phyloP scores from a whole-genome alignment of 1,140 invertebrate species.

The Caenorhabditis tropicalis region DNA sequence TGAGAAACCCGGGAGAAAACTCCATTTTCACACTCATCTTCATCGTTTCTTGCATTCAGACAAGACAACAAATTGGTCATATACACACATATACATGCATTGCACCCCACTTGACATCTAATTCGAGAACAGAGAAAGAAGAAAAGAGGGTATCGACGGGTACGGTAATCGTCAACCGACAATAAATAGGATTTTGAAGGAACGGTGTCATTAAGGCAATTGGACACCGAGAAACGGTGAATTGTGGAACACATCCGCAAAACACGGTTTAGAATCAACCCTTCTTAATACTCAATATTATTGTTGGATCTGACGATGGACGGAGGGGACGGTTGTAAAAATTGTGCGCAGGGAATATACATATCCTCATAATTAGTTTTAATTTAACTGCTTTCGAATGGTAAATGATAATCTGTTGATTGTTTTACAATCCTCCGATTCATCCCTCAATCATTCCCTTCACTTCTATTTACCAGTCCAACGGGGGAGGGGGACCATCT shows the following conservation, averaged over 20 bases:
- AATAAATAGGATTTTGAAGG: conserved; percentile 42
- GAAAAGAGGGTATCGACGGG: not conserved
- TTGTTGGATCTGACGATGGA: not conserved
- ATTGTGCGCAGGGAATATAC: not conserved
- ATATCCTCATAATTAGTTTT: conserved; percentile 16
- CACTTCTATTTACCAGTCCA: not conserved
- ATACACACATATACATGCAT: not conserved
- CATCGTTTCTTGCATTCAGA: conserved; percentile 12
- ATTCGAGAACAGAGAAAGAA: conserved; percentile 11
- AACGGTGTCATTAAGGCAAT: conserved; percentile 43
- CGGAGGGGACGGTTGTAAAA: not conserved
- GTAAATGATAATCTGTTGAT: conserved; percentile 28
- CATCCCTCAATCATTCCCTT: not conserved
- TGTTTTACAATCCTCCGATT: not conserved
- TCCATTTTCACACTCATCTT: conserved; percentile 14
- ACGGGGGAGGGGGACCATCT: too few species aligned
- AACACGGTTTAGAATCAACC: conserved; percentile 5
- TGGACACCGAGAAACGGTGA: not conserved
- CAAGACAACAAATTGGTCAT: conserved; percentile 33
- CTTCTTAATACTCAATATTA: not conserved
- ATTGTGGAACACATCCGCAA: not conserved
- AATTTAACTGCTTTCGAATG: not conserved
- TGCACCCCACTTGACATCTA: conserved; percentile 38
- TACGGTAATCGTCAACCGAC: conserved; percentile 40
- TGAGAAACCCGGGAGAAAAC: not conserved